phyloP scores from a whole-genome alignment of 2,113 vertebrate species.

The Tretioscincus oriximinensis region DNA sequence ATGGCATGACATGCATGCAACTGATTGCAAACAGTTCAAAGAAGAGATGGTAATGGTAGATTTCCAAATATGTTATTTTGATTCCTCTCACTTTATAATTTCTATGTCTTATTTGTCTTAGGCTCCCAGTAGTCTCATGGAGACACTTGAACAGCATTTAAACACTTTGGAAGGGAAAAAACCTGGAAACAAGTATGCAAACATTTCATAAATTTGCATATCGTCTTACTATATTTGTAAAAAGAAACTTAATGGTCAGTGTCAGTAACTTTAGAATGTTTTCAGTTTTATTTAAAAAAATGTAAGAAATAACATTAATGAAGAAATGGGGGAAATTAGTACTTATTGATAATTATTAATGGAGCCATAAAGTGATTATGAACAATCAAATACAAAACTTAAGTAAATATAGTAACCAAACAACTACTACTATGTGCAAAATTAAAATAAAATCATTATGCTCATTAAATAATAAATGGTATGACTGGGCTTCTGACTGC shows the following conservation, averaged over 20 bases:
- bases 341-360: no score
- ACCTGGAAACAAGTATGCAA: slow-evolving; percentile 82
- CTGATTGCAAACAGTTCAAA: neutral
- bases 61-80: neutral
- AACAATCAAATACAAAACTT: no score
- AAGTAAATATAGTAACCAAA: no score
- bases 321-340: no score
- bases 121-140: slow-evolving; percentile 98
- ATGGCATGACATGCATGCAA: neutral
- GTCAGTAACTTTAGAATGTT: neutral
- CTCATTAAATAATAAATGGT: neutral
- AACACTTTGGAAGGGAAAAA: slow-evolving; percentile 98
- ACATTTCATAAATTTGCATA: neutral
- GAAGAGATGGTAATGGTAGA: neutral
- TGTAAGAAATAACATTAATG: neutral
- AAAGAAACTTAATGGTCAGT: neutral
- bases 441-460: no score
- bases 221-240: neutral
- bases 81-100: neutral
- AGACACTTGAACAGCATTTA: slow-evolving; percentile 96
- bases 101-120: slow-evolving; percentile 69
- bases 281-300: neutral
- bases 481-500: neutral
- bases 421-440: no score
- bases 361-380: no score